These are phyloP conservation scores for Hipposideros armiger DNA, from an alignment of 2,113 vertebrate species.

Conservation along the genomic window DNA sequence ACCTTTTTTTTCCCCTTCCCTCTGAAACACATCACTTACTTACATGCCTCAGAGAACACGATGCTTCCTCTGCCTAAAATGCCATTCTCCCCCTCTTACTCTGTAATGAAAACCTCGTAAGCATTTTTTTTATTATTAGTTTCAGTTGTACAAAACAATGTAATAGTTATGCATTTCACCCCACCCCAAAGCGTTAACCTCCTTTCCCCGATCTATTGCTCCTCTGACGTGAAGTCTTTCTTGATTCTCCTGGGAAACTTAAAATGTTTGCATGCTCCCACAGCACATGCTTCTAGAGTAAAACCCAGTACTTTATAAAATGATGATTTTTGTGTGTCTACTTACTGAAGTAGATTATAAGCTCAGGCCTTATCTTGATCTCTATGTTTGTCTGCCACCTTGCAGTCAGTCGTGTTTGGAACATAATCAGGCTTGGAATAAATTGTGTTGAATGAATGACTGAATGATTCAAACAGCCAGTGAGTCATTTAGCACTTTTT, in stretches of 20 bases:
- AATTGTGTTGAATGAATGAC: slow-evolving; percentile 40
- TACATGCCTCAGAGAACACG: background rate
- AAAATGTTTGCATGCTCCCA: background rate
- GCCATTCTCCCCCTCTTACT: background rate
- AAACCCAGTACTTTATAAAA: slow-evolving; percentile 22
- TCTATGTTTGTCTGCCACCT: background rate
- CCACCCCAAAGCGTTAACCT: too few species aligned
- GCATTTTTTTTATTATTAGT: background rate
- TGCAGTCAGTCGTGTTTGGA: background rate
- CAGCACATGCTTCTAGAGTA: slow-evolving; percentile 24
- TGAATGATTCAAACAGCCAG: background rate
- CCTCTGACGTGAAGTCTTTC: background rate
- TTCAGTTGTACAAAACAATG: too few species aligned
- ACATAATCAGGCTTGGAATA: background rate
- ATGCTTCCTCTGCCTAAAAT: slow-evolving; percentile 26
- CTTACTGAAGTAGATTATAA: background rate
- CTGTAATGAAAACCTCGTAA: background rate
- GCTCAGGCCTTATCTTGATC: background rate
- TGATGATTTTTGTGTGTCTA: background rate
- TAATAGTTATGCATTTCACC: too few species aligned
- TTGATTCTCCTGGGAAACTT: background rate
- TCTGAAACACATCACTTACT: background rate
- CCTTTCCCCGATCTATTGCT: too few species aligned
- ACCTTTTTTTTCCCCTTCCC: background rate
- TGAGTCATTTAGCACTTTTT: slow-evolving; percentile 4